Evolutionary conservation across 2,113 vertebrate genomes (phyloP).

Genomic region (Misgurnus mizolepis): DNA sequence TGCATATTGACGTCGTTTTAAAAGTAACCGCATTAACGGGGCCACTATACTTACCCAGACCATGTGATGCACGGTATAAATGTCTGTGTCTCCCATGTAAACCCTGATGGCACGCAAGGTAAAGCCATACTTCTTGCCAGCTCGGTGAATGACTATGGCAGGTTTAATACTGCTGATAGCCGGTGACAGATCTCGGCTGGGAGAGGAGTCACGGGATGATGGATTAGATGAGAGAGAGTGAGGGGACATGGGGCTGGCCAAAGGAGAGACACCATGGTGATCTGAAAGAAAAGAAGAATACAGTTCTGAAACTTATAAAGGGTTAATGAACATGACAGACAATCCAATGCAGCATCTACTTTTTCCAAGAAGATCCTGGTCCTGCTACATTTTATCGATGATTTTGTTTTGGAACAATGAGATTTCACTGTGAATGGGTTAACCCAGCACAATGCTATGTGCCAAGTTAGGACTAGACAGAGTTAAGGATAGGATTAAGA

Average conservation of each 20-base stretch:
- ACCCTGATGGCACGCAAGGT: slow-evolving; percentile 94
- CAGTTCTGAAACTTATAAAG: background rate
- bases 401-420: background rate
- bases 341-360: background rate
- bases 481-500: no score
- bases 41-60: slow-evolving; percentile 85
- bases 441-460: no score
- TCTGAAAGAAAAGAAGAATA: slow-evolving; percentile 69
- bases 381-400: background rate
- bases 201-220: slow-evolving; percentile 95
- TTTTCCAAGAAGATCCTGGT: background rate
- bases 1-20: background rate
- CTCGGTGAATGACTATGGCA: slow-evolving; percentile 89
- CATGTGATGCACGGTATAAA: slow-evolving; percentile 98
- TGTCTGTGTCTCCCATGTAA: slow-evolving; percentile 95
- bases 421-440: no score
- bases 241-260: slow-evolving; percentile 98
- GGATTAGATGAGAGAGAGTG: slow-evolving; percentile 96
- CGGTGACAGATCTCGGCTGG: slow-evolving; percentile 91
- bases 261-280: slow-evolving; percentile 88
- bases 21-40: background rate
- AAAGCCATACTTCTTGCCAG: slow-evolving; percentile 97
- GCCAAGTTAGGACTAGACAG: no score
- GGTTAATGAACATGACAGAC: background rate
- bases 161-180: slow-evolving; percentile 82